Evolutionary conservation across 2,888 invertebrate species (phyloP).

Genomic region (Drosophila flavopinicola): DNA sequence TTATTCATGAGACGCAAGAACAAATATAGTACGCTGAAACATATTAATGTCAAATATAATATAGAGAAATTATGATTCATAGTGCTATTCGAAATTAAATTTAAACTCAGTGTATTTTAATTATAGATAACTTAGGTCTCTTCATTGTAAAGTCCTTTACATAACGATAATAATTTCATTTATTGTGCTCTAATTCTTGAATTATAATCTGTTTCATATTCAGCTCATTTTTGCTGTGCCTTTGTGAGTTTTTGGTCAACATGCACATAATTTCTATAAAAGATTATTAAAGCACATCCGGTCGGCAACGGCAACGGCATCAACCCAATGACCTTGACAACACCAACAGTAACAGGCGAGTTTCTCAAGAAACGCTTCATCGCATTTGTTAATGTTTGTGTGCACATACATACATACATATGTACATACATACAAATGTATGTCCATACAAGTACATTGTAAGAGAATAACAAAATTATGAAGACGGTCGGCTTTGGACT

Average conservation of each 20-base stretch:
- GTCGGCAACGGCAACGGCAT: slow-evolving; percentile 24
- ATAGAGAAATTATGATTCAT: no score
- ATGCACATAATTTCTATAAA: slow-evolving; percentile 3
- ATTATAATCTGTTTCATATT: neutral
- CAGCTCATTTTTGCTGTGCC: neutral
- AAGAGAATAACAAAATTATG: slow-evolving; percentile 2
- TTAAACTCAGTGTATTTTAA: no score
- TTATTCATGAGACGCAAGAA: neutral
- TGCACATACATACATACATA: neutral
- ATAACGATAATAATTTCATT: no score
- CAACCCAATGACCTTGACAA: slow-evolving; percentile 44
- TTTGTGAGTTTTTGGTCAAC: neutral
- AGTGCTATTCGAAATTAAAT: no score
- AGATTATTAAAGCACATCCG: slow-evolving; percentile 38
- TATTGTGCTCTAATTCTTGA: neutral
- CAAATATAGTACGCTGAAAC: no score
- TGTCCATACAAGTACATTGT: neutral
- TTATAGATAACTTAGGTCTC: no score
- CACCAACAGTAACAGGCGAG: slow-evolving; percentile 5
- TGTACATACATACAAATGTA: slow-evolving; percentile 1
- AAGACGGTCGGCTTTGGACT: slow-evolving; percentile 7
- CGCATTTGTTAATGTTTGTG: slow-evolving; percentile 22
- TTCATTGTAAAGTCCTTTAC: no score
- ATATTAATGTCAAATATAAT: neutral
- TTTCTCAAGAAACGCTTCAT: slow-evolving; percentile 38